Evolutionary conservation across 1,140 invertebrate species (phyloP).

Genomic region (Conus ventricosus): DNA sequence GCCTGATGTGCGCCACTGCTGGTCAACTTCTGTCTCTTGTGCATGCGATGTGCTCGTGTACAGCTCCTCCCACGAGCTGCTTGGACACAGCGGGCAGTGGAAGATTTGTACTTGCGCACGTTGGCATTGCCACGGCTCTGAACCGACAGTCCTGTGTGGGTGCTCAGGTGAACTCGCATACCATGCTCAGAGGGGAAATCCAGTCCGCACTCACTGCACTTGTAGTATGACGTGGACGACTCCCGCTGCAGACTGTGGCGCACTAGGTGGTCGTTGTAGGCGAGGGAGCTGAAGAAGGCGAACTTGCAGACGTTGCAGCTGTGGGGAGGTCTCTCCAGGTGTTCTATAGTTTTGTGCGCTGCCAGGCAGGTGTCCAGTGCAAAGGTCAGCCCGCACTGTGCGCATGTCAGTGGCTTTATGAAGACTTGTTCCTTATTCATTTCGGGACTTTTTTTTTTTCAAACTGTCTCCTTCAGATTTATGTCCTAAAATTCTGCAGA

Average conservation of each 20-base stretch:
- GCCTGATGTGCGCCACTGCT: too few species aligned
- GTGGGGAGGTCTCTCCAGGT: slow-evolving; percentile 7
- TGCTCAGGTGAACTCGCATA: slow-evolving; percentile 2
- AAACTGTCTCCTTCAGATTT: too few species aligned
- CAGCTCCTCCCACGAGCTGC: too few species aligned
- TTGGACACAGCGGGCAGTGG: too few species aligned
- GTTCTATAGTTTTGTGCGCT: slow-evolving; percentile 24
- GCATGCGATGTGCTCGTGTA: too few species aligned
- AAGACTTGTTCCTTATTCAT: too few species aligned
- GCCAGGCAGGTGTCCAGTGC: background rate
- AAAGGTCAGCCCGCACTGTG: background rate
- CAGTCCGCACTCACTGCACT: background rate
- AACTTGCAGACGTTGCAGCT: slow-evolving; percentile 1
- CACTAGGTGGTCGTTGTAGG: background rate
- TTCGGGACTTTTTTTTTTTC: too few species aligned
- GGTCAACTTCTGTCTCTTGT: too few species aligned
- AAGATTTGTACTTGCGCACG: too few species aligned
- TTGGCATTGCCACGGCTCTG: too few species aligned
- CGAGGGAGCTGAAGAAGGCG: slow-evolving; percentile 8
- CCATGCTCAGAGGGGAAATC: slow-evolving; percentile 19
- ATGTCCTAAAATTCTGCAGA: too few species aligned
- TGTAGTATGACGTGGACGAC: background rate
- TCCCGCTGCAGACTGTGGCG: background rate
- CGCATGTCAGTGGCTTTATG: slow-evolving; percentile 6
- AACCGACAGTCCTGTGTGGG: background rate